A percentile compares a stretch with the other conserved stretches of the same genome.
Evolutionary conservation across 2,888 invertebrate species (phyloP).

Genomic region (Platycnemis pennipes): DNA sequence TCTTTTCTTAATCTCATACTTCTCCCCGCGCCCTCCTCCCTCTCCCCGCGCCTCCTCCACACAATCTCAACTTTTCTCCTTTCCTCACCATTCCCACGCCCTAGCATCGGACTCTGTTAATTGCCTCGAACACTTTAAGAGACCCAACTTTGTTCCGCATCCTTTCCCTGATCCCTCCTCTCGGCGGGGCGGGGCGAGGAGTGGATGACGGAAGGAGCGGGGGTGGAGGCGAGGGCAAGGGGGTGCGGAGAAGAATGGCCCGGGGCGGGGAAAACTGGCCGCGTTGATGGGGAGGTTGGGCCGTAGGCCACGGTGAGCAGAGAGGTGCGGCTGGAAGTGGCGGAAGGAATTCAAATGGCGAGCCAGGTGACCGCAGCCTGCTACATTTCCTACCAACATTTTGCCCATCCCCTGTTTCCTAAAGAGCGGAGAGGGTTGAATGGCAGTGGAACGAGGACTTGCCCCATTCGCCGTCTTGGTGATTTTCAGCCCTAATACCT

Average conservation of each 20-base stretch:
- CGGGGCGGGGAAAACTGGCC: background rate
- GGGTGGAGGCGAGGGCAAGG: background rate
- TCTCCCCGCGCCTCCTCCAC: background rate
- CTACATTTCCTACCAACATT: constrained; percentile 15
- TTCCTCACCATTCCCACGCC: constrained; percentile 4
- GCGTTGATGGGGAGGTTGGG: no score
- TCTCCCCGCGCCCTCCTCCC: background rate
- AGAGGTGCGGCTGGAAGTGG: background rate
- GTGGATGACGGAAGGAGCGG: background rate
- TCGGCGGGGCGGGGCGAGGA: background rate
- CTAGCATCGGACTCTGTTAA: constrained; percentile 3
- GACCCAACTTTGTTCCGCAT: constrained; percentile 47
- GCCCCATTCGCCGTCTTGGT: background rate
- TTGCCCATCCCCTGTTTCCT: background rate
- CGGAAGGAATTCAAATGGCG: constrained; percentile 14
- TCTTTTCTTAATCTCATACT: constrained; percentile 12
- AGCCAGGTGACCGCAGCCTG: constrained; percentile 10
- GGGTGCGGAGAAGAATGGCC: background rate
- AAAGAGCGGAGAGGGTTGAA: background rate
- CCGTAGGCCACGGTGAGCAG: background rate
- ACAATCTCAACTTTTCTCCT: background rate
- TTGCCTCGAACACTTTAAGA: constrained; percentile 42
- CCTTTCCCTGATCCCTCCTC: background rate
- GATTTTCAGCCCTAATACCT: background rate
- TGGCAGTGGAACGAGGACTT: background rate